These are phyloP conservation scores for Megaceryle torquata DNA, from an alignment of 2,113 vertebrate genomes.

Conservation along the genomic window DNA sequence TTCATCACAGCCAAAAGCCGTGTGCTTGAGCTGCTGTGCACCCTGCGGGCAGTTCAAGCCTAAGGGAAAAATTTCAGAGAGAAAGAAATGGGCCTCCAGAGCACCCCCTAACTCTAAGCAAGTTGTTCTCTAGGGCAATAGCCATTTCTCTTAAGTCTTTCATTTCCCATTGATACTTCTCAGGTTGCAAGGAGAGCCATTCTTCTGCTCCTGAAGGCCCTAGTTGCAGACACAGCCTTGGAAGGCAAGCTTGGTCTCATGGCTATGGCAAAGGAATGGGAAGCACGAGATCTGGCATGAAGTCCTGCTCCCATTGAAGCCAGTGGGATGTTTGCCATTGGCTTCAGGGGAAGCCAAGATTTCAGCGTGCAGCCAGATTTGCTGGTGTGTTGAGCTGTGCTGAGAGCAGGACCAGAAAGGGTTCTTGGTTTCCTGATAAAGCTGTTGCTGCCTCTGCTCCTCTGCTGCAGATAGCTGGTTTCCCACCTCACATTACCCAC, in stretches of 20 bases:
- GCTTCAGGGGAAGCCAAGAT: conserved; percentile 40
- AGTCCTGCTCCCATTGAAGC: conserved; percentile 48
- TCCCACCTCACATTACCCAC: background rate
- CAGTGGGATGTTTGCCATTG: conserved; percentile 60
- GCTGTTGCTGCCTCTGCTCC: background rate
- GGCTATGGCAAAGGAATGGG: conserved; percentile 48
- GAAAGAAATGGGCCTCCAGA: background rate
- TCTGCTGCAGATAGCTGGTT: background rate
- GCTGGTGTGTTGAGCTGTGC: conserved; percentile 40
- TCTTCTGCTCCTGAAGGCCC: conserved; percentile 34
- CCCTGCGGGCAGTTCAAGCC: background rate
- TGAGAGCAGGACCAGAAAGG: conserved; percentile 18
- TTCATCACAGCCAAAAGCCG: background rate
- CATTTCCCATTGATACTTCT: background rate
- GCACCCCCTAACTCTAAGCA: background rate
- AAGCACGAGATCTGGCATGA: conserved; percentile 61
- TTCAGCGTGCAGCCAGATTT: conserved; percentile 48
- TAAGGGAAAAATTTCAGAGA: background rate
- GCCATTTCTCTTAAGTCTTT: background rate
- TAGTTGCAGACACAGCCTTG: conserved; percentile 52
- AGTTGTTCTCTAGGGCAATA: background rate
- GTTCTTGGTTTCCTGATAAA: conserved; percentile 37
- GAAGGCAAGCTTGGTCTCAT: conserved; percentile 54
- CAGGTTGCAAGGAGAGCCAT: background rate
- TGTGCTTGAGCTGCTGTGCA: background rate